phyloP scores from a whole-genome alignment of 2,113 vertebrate species.

The Micromys minutus region DNA sequence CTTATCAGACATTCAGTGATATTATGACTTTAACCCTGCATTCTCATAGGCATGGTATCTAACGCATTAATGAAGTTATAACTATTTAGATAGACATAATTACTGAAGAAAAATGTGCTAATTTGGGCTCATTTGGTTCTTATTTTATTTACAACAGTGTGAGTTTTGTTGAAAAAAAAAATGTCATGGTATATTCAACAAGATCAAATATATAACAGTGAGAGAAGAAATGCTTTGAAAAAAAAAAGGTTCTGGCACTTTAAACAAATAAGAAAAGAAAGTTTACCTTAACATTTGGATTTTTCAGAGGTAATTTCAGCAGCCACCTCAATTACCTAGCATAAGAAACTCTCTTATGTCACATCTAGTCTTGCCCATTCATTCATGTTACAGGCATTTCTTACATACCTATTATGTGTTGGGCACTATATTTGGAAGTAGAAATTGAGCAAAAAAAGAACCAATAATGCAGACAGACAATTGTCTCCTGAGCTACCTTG shows the following conservation, averaged over 20 bases:
- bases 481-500: neutral
- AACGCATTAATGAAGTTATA: neutral
- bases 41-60: neutral
- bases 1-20: neutral
- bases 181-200: neutral
- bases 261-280: neutral
- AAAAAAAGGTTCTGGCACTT: neutral
- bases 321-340: neutral
- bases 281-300: neutral
- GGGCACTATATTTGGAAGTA: neutral
- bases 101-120: neutral
- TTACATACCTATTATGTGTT: neutral
- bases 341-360: neutral
- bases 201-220: neutral
- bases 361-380: neutral
- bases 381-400: neutral
- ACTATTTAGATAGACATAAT: neutral
- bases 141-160: neutral
- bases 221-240: neutral
- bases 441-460: neutral
- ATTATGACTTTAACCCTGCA: neutral
- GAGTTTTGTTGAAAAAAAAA: neutral
- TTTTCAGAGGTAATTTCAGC: neutral
- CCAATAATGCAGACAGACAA: neutral
- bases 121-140: neutral